phyloP scores from a whole-genome alignment of 2,888 invertebrate species.

The Melitaea athalia region DNA sequence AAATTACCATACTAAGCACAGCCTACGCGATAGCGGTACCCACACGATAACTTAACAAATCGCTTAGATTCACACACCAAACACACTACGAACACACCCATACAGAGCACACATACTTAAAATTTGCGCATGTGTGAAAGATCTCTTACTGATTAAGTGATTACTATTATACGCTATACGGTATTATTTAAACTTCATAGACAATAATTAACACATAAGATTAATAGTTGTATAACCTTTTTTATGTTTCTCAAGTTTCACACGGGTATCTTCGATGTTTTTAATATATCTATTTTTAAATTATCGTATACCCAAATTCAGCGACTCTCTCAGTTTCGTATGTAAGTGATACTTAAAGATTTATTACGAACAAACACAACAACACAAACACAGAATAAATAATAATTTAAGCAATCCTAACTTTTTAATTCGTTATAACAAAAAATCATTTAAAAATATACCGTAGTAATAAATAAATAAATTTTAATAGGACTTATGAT shows the following conservation, averaged over 20 bases:
- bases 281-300: not conserved
- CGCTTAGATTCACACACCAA: no score
- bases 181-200: not conserved
- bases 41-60: slow-evolving; percentile 31
- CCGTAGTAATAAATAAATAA: no score
- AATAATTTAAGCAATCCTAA: no score
- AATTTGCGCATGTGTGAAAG: slow-evolving; percentile 2
- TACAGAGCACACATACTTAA: not conserved
- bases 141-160: slow-evolving; percentile 5
- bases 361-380: no score
- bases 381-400: no score
- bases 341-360: no score
- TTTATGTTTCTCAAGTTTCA: not conserved
- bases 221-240: not conserved
- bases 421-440: no score
- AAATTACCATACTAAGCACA: slow-evolving; percentile 39
- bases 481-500: no score
- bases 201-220: not conserved
- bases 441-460: no score
- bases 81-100: no score
- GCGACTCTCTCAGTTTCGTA: no score
- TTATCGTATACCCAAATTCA: not conserved
- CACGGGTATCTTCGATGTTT: not conserved
- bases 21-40: slow-evolving; percentile 38
- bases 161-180: no score